phyloP scores from a whole-genome alignment of 2,888 invertebrate species.

The Heliconius cydno region DNA sequence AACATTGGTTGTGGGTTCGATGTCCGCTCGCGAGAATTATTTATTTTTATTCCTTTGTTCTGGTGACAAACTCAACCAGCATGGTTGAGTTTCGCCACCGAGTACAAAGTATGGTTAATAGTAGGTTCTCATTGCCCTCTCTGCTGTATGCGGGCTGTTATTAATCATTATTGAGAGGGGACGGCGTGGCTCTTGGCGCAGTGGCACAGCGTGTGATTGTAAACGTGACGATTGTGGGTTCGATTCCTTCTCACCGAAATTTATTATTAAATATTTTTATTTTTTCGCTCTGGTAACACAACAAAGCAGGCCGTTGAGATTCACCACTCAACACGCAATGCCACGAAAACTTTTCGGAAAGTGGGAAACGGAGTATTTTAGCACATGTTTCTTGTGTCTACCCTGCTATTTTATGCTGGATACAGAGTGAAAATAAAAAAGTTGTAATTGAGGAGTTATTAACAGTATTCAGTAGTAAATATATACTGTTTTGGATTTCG shows the following conservation, averaged over 20 bases:
- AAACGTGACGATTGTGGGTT: neutral
- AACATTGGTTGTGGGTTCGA: neutral
- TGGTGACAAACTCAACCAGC: neutral
- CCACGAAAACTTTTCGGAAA: neutral
- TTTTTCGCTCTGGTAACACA: neutral
- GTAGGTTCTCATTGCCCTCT: too few species aligned
- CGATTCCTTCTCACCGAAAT: neutral
- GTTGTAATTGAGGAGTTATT: too few species aligned
- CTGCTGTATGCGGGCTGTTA: neutral
- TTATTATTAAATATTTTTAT: too few species aligned
- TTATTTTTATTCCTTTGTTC: neutral
- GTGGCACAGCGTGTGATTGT: too few species aligned
- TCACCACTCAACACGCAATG: neutral
- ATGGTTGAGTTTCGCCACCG: too few species aligned
- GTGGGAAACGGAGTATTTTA: neutral
- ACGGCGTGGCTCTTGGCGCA: neutral
- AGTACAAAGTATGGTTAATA: too few species aligned
- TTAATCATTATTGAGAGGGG: neutral
- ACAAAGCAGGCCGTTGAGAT: neutral
- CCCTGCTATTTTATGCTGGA: neutral
- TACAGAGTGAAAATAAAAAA: neutral
- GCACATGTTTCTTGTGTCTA: neutral
- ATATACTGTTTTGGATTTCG: neutral
- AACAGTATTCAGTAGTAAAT: neutral
- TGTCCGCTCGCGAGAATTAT: neutral